Percentiles rank a stretch among this genome's conserved stretches.
These are phyloP conservation scores for Bubo scandiacus DNA, from an alignment of 2,113 vertebrate genomes.

Conservation along the genomic window DNA sequence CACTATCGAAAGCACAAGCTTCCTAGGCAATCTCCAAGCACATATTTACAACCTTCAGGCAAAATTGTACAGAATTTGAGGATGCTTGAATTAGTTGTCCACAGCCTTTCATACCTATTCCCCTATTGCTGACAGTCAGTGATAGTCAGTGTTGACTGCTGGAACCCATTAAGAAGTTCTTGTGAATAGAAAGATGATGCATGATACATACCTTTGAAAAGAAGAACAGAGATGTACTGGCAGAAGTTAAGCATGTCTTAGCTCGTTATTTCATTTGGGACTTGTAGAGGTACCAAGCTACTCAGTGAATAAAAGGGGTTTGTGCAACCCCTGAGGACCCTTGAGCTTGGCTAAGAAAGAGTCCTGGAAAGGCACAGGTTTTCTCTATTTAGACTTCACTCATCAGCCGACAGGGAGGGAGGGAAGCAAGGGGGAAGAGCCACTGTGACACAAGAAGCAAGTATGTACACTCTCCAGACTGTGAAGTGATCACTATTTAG, in stretches of 20 bases:
- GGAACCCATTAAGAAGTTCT: background rate
- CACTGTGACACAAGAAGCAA: background rate
- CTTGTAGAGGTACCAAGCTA: background rate
- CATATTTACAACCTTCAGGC: background rate
- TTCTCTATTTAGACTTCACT: background rate
- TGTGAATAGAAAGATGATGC: background rate
- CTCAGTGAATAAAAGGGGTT: background rate
- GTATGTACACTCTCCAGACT: constrained; percentile 19
- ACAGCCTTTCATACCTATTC: background rate
- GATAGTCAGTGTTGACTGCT: background rate
- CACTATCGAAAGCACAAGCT: background rate
- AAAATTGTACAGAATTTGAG: background rate
- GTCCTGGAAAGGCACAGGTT: background rate
- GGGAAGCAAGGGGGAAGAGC: background rate
- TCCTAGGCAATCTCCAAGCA: background rate
- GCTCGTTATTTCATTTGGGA: background rate
- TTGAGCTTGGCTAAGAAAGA: background rate
- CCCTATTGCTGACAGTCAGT: background rate
- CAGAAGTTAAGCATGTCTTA: background rate
- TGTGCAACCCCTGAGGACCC: background rate
- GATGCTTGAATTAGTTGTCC: background rate
- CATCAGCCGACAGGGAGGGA: background rate
- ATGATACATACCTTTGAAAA: background rate
- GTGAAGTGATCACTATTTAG: constrained; percentile 64
- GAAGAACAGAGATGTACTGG: background rate